Conservation (phyloP, 2,797 vertebrate genomes). For the Euthynnus affinis region DNA sequence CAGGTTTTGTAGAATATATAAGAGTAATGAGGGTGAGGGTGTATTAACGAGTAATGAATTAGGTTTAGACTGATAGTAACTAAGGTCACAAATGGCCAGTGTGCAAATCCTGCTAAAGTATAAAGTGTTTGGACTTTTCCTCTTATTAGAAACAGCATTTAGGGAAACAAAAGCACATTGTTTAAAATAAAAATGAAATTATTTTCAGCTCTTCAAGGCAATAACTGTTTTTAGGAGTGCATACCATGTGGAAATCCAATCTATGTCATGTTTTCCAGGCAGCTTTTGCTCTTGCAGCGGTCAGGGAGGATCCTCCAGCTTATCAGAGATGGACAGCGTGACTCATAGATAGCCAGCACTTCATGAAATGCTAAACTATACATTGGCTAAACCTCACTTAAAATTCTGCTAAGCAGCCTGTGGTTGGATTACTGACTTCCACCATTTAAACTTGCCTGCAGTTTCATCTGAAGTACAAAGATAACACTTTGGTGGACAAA, state of each 20-base stretch:
- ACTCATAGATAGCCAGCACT: constrained; percentile 38
- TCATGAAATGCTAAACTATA: constrained; percentile 15
- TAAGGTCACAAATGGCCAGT: not conserved
- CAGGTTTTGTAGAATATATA: not conserved
- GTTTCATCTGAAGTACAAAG: not conserved
- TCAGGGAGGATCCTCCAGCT: constrained; percentile 66
- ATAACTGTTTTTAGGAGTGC: not conserved
- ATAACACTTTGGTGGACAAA: not conserved
- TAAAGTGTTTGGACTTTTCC: not conserved
- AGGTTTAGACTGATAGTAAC: not conserved
- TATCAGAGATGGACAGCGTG: constrained; percentile 64
- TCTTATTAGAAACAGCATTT: not conserved
- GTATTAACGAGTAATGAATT: not conserved
- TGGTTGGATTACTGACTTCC: not conserved
- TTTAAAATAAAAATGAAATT: not conserved
- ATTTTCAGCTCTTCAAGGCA: not conserved
- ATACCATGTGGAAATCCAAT: constrained; percentile 7
- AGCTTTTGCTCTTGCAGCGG: constrained; percentile 34
- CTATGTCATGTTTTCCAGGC: constrained; percentile 34
- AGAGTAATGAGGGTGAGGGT: not conserved
- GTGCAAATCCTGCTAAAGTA: not conserved
- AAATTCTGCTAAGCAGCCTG: not conserved
- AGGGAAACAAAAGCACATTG: not conserved
- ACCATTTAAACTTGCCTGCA: not conserved
- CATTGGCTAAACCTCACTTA: not conserved